These are phyloP conservation scores for Sigmodon hispidus DNA, from an alignment of 2,113 vertebrate genomes.

Conservation along the genomic window DNA sequence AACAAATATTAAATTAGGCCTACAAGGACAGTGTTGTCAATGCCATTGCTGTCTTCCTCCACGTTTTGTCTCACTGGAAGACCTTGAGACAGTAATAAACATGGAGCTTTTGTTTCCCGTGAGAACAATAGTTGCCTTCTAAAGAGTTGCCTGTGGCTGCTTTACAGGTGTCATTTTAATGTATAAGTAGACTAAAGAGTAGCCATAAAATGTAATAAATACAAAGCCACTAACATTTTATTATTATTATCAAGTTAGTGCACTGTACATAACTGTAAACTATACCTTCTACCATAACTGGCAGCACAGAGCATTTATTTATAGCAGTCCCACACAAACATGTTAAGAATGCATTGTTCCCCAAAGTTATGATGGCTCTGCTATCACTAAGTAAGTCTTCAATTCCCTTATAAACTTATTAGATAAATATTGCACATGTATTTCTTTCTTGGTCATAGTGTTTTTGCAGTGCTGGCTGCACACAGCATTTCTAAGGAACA, in stretches of 20 bases:
- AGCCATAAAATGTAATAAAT: not conserved
- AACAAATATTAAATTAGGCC: not conserved
- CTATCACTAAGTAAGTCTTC: not conserved
- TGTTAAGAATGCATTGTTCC: not conserved
- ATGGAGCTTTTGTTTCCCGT: not conserved
- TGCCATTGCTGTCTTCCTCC: rapidly evolving
- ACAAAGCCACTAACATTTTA: not conserved
- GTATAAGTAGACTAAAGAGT: not conserved
- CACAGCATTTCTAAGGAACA: not conserved
- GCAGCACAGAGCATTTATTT: not conserved
- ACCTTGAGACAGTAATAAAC: not conserved
- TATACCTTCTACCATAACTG: not conserved
- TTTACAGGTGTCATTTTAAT: not conserved
- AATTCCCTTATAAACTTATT: not conserved
- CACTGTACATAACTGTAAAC: not conserved
- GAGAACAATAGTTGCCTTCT: not conserved
- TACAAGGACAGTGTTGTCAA: not conserved
- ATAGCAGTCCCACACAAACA: not conserved
- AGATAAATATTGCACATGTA: not conserved
- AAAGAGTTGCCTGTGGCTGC: not conserved
- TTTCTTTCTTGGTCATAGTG: not conserved
- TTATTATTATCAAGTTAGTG: not conserved
- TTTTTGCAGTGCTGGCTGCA: not conserved
- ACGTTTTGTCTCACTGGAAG: not conserved
- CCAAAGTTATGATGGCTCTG: no score